These are phyloP conservation scores for Campylomormyrus numenius DNA, from an alignment of 2,113 vertebrate genomes.

Conservation along the genomic window DNA sequence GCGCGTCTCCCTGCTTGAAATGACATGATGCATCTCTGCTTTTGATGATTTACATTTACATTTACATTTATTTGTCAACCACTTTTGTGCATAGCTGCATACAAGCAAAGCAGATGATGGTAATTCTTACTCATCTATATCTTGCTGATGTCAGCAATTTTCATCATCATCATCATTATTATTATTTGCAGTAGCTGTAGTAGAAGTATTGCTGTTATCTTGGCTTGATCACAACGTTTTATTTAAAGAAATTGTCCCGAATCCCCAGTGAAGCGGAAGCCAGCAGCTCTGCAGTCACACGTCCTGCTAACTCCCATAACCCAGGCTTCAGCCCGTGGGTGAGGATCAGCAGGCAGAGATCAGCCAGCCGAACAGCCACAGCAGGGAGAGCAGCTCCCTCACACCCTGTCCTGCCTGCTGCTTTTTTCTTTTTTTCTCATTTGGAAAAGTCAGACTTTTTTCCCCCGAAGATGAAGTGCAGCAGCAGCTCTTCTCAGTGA, in stretches of 20 bases:
- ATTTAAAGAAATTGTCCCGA: background rate
- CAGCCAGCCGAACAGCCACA: slow-evolving; percentile 50
- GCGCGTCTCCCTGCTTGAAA: background rate
- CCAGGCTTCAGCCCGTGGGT: background rate
- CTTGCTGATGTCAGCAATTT: background rate
- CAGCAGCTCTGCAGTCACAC: background rate
- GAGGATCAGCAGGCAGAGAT: slow-evolving; percentile 52
- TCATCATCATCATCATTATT: background rate
- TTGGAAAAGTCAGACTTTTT: slow-evolving; percentile 34
- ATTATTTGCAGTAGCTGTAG: background rate
- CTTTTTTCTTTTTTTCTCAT: slow-evolving; percentile 26
- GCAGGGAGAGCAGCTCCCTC: slow-evolving; percentile 54
- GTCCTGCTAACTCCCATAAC: background rate
- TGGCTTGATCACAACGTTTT: background rate
- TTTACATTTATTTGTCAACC: background rate
- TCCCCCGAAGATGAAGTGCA: slow-evolving; percentile 28
- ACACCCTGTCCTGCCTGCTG: slow-evolving; percentile 47
- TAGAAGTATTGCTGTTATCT: background rate
- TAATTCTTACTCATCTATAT: background rate
- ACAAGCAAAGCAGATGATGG: background rate
- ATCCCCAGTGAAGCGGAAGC: background rate
- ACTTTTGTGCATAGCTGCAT: background rate
- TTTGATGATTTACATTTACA: background rate
- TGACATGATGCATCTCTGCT: background rate
- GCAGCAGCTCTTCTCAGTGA: slow-evolving; percentile 22